phyloP scores from a whole-genome alignment of 2,888 invertebrate genomes.

The Nasonovia ribisnigri region DNA sequence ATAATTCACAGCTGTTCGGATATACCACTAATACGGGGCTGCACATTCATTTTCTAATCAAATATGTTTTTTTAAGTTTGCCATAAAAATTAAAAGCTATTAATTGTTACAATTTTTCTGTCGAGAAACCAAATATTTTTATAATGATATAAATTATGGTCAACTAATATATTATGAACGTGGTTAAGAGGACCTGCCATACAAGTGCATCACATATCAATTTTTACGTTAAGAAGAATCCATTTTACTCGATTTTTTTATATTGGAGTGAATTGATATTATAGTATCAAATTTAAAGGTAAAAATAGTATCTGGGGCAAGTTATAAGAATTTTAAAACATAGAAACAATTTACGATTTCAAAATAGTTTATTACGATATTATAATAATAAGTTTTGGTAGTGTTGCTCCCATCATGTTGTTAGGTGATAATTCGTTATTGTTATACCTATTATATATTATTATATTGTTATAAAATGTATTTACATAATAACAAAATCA shows the following conservation, averaged over 20 bases:
- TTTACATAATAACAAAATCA: background rate
- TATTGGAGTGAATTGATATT: background rate
- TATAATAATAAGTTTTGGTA: background rate
- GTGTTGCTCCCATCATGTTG: background rate
- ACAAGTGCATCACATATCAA: background rate
- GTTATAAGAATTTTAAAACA: background rate
- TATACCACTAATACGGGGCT: background rate
- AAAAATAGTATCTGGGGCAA: background rate
- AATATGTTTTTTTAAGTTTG: background rate
- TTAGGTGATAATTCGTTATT: background rate
- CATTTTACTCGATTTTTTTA: background rate
- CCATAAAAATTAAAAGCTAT: background rate
- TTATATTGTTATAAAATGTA: background rate
- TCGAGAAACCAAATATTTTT: background rate
- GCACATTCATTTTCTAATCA: constrained; percentile 31
- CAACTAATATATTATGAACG: background rate
- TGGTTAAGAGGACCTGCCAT: background rate
- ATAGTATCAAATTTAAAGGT: background rate
- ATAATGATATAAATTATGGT: background rate
- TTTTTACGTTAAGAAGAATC: background rate
- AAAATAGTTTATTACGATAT: background rate
- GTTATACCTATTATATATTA: background rate
- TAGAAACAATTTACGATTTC: background rate
- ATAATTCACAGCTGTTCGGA: background rate
- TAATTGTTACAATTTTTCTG: background rate